Conservation (phyloP, 1,140 invertebrate species). For the Lepidurus apus region DNA sequence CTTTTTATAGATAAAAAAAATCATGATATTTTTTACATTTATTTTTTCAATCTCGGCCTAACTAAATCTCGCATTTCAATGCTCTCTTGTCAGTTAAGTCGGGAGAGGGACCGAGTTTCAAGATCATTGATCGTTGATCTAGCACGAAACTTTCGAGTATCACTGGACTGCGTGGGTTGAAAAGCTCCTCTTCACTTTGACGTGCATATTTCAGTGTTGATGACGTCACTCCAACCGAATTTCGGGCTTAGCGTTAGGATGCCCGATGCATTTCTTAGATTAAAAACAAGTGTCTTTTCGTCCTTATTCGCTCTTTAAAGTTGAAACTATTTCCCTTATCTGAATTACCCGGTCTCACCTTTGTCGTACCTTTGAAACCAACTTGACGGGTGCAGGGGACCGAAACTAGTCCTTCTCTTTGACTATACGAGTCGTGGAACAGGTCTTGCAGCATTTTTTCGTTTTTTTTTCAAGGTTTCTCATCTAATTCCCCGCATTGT, state of each 20-base stretch:
- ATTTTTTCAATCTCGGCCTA: too few species aligned
- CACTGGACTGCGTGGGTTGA: too few species aligned
- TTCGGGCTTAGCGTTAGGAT: background rate
- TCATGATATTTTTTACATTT: too few species aligned
- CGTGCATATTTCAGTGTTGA: too few species aligned
- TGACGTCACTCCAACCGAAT: too few species aligned
- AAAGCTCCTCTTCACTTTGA: too few species aligned
- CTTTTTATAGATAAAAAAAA: too few species aligned
- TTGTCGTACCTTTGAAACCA: background rate
- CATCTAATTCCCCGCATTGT: background rate
- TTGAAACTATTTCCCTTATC: background rate
- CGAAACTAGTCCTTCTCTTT: background rate
- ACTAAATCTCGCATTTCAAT: too few species aligned
- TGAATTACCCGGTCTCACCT: constrained; percentile 8
- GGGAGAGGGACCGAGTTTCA: too few species aligned
- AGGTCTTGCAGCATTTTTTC: background rate
- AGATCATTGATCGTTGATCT: too few species aligned
- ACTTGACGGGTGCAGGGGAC: constrained; percentile 17
- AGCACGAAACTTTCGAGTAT: too few species aligned
- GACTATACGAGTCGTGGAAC: background rate
- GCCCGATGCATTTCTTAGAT: background rate
- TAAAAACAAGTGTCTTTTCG: background rate
- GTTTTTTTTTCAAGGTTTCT: background rate
- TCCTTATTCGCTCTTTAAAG: background rate
- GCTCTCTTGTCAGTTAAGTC: too few species aligned